phyloP scores from a whole-genome alignment of 2,113 vertebrate species.

The Saguinus midas region DNA sequence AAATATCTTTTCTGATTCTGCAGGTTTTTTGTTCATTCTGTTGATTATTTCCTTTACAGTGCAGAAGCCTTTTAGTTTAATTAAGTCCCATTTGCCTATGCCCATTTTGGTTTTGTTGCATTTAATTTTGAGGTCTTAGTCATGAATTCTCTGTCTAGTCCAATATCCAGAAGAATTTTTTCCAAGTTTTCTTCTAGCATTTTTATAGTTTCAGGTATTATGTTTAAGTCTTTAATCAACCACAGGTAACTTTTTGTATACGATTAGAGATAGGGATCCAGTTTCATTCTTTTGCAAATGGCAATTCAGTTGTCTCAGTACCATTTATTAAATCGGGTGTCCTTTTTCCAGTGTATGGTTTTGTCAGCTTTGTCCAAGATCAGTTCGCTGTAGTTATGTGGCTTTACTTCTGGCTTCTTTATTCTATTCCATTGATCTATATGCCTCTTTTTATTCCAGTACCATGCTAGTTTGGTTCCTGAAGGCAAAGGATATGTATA shows the following conservation, averaged over 20 bases:
- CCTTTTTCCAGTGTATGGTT: not conserved
- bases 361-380: not conserved
- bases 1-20: not conserved
- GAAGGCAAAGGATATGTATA: not conserved
- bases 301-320: not conserved
- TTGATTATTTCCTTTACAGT: not conserved
- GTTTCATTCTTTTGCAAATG: not conserved
- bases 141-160: not conserved
- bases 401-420: not conserved
- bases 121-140: not conserved
- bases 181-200: not conserved
- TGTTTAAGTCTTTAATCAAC: not conserved
- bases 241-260: not conserved
- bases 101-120: not conserved
- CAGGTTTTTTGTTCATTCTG: not conserved
- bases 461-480: not conserved
- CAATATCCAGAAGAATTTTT: not conserved
- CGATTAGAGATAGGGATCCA: not conserved
- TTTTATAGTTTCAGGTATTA: not conserved
- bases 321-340: not conserved
- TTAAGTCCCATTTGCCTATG: not conserved
- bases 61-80: not conserved
- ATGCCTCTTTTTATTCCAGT: not conserved
- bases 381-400: not conserved
- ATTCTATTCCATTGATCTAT: not conserved